Evolutionary conservation across 1,140 invertebrate genomes (phyloP).

Genomic region (Drosophila quadrilineata): DNA sequence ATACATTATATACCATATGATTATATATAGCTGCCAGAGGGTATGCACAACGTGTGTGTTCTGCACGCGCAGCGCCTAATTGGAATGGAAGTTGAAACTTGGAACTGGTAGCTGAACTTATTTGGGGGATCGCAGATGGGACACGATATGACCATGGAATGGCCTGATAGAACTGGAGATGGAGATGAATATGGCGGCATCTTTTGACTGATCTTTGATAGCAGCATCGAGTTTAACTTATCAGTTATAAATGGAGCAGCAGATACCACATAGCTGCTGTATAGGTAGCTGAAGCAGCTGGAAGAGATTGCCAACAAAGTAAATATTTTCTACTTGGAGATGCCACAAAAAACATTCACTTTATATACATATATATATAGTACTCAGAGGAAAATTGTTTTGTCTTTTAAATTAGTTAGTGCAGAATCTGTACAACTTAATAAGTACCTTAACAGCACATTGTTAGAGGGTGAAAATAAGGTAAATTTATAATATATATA

Average conservation of each 20-base stretch:
- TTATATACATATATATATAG: too few relatives aligned
- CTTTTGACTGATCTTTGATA: conserved; percentile 42
- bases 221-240: not conserved
- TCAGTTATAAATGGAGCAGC: not conserved
- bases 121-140: conserved; percentile 1
- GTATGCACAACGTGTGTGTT: conserved; percentile 60
- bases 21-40: conserved; percentile 24
- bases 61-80: conserved; percentile 48
- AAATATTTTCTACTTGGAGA: too few relatives aligned
- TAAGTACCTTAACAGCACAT: too few relatives aligned
- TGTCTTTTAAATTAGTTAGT: too few relatives aligned
- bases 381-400: too few relatives aligned
- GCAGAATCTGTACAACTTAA: too few relatives aligned
- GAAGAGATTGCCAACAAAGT: too few relatives aligned
- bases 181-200: conserved; percentile 26
- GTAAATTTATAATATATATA: too few relatives aligned
- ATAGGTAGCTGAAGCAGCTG: not conserved
- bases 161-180: too few relatives aligned
- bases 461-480: too few relatives aligned
- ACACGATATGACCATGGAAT: conserved; percentile 19
- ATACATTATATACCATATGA: not conserved
- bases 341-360: too few relatives aligned
- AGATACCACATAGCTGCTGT: conserved; percentile 3
- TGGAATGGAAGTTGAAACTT: too few relatives aligned
- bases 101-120: conserved; percentile 26